phyloP scores from a whole-genome alignment of 1,140 invertebrate genomes.

The Ganaspis sp. region DNA sequence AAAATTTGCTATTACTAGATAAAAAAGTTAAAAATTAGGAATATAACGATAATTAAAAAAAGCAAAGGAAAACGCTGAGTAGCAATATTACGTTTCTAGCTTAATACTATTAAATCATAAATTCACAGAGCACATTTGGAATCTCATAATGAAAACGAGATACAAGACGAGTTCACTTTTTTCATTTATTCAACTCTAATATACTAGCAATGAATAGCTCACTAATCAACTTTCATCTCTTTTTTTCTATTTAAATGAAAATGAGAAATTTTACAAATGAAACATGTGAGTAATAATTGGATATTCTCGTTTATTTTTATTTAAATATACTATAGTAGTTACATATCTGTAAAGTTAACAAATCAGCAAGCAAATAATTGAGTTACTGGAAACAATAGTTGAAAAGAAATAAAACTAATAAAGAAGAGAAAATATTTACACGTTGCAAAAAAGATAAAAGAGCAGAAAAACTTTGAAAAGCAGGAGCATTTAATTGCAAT shows the following conservation, averaged over 20 bases:
- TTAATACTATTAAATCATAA: background rate
- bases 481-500: slow-evolving; percentile 2
- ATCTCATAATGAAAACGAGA: slow-evolving; percentile 13
- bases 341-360: no score
- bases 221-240: background rate
- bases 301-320: no score
- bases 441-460: background rate
- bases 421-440: background rate
- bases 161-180: background rate
- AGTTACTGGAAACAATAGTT: background rate
- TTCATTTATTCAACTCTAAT: slow-evolving; percentile 1
- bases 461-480: background rate
- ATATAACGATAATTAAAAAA: background rate
- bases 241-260: background rate
- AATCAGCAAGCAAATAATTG: no score
- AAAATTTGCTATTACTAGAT: background rate
- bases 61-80: background rate
- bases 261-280: background rate
- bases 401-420: background rate
- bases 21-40: background rate
- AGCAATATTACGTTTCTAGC: slow-evolving; percentile 7
- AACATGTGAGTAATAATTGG: no score
- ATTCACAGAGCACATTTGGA: slow-evolving; percentile 9
- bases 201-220: background rate
- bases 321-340: no score